A percentile compares a stretch with the other conserved stretches of the same genome.
Conservation (phyloP, 1,140 invertebrate genomes). For the Eriosoma lanigerum region DNA sequence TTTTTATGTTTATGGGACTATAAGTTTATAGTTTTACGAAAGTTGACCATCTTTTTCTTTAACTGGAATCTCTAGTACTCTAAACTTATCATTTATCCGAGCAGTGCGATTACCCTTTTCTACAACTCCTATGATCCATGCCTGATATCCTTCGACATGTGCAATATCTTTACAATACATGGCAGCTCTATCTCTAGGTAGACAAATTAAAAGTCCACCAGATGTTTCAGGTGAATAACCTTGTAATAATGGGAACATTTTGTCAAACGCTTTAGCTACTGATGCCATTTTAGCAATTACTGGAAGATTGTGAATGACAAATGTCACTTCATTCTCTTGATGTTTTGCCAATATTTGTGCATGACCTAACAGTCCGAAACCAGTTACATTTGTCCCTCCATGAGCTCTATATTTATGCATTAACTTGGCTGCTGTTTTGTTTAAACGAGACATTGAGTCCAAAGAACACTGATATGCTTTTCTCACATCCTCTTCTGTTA, state of each 20-base stretch:
- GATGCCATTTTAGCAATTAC: slow-evolving; percentile 98
- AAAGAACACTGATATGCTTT: slow-evolving; percentile 95
- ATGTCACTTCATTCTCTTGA: slow-evolving; percentile 96
- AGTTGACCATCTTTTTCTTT: slow-evolving; percentile 87
- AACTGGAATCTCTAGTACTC: slow-evolving; percentile 96
- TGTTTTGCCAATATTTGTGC: slow-evolving; percentile 93
- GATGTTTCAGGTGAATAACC: slow-evolving; percentile 89
- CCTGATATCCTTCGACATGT: slow-evolving; percentile 95
- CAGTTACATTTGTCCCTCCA: slow-evolving; percentile 95
- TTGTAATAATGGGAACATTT: slow-evolving; percentile 93
- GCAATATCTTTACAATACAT: slow-evolving; percentile 97
- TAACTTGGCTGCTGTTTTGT: slow-evolving; percentile 85
- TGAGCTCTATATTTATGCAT: slow-evolving; percentile 99
- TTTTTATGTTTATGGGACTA: slow-evolving; percentile 6
- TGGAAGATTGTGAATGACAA: slow-evolving; percentile 96
- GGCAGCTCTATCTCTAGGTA: slow-evolving; percentile 91
- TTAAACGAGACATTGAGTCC: slow-evolving; percentile 95
- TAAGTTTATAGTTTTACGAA: slow-evolving; percentile 63
- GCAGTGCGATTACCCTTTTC: slow-evolving; percentile 96
- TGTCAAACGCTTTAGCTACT: slow-evolving; percentile 90
- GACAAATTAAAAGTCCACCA: slow-evolving; percentile 84
- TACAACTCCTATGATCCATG: slow-evolving; percentile 98
- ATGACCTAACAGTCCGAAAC: slow-evolving; percentile 94
- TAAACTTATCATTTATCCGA: slow-evolving; percentile 94
- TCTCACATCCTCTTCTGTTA: slow-evolving; percentile 90